Evolutionary conservation across 2,888 invertebrate species (phyloP).

Genomic region (Druceiella hillmani): DNA sequence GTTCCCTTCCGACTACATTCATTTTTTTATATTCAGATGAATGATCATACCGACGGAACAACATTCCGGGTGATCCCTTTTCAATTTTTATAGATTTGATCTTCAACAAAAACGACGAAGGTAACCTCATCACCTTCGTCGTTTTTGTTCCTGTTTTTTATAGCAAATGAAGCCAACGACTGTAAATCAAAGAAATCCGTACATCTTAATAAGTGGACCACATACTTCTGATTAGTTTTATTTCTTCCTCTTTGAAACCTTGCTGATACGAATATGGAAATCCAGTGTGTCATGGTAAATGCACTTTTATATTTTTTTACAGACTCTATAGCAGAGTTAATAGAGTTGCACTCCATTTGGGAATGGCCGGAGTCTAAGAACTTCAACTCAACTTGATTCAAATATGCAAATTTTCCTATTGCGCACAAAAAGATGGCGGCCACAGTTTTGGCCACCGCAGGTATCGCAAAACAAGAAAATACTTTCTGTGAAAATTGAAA

Average conservation of each 20-base stretch:
- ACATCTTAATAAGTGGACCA: background rate
- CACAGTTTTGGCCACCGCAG: background rate
- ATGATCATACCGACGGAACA: too few species aligned
- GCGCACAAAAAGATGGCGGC: slow-evolving; percentile 4
- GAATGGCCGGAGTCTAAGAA: too few species aligned
- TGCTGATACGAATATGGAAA: slow-evolving; percentile 4
- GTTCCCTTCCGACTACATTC: too few species aligned
- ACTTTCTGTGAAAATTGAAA: too few species aligned
- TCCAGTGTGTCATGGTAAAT: slow-evolving; percentile 12
- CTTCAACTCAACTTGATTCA: too few species aligned
- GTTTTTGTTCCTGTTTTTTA: slow-evolving; percentile 13
- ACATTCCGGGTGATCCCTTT: too few species aligned
- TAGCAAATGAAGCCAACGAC: too few species aligned
- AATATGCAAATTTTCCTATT: slow-evolving; percentile 8
- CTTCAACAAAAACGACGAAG: slow-evolving; percentile 11
- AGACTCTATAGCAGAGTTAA: slow-evolving; percentile 11
- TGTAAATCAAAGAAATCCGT: slow-evolving; percentile 6
- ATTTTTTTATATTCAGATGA: too few species aligned
- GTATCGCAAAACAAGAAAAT: background rate
- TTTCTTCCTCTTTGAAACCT: too few species aligned
- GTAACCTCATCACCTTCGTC: too few species aligned
- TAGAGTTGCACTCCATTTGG: slow-evolving; percentile 4
- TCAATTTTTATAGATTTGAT: too few species aligned
- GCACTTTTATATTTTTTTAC: slow-evolving; percentile 14
- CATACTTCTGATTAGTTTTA: background rate